Percentiles rank a stretch among this genome's conserved stretches.
These are phyloP conservation scores for Leptarthrus brevirostris DNA, from an alignment of 2,888 invertebrate species.

Conservation along the genomic window DNA sequence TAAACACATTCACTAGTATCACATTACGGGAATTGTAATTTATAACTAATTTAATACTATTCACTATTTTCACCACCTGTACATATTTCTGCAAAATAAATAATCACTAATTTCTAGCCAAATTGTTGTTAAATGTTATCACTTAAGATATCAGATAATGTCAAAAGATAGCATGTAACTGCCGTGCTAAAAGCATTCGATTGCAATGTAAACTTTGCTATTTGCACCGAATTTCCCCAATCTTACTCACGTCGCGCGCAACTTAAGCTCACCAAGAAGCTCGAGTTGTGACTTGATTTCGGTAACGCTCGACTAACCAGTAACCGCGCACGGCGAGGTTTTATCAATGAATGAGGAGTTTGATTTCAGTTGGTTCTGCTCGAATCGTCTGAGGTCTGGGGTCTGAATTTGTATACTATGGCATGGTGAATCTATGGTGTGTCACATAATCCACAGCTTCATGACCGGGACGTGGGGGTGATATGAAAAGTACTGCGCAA, in stretches of 20 bases:
- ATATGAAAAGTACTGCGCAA: neutral
- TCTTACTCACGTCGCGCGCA: neutral
- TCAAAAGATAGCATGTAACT: no score
- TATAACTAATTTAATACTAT: neutral
- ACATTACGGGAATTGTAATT: neutral
- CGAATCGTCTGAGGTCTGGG: conserved; percentile 18
- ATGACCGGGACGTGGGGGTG: conserved; percentile 5
- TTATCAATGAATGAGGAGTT: conserved; percentile 52
- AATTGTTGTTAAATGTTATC: conserved; percentile 57
- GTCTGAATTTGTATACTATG: no score
- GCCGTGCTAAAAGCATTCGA: no score
- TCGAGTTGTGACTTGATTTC: neutral
- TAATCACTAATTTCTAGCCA: conserved; percentile 57
- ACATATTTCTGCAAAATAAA: conserved; percentile 55
- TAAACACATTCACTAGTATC: no score
- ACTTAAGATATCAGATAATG: conserved; percentile 12
- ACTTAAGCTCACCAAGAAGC: neutral
- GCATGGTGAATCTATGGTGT: neutral
- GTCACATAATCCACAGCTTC: conserved; percentile 4
- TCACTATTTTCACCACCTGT: conserved; percentile 13
- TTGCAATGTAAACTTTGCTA: neutral
- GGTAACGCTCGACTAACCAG: conserved; percentile 1
- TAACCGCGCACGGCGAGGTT: conserved; percentile 38
- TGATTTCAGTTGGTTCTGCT: conserved; percentile 14
- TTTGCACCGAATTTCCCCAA: neutral